phyloP scores from a whole-genome alignment of 2,113 vertebrate species.

The Corythaixoides concolor region DNA sequence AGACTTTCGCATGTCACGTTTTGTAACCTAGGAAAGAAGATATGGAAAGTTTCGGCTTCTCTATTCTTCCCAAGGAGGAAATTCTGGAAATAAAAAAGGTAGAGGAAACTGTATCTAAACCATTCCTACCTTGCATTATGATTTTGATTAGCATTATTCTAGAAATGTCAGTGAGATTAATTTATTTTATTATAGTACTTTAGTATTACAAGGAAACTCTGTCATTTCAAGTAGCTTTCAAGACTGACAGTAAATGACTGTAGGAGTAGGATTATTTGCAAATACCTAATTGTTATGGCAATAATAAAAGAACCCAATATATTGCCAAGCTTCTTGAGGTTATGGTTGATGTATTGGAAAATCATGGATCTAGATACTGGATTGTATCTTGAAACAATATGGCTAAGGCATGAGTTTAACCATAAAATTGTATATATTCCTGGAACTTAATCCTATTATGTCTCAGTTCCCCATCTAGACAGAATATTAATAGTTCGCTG shows the following conservation, averaged over 20 bases:
- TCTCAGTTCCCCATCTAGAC: not conserved
- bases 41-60: not conserved
- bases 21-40: not conserved
- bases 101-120: not conserved
- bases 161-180: not conserved
- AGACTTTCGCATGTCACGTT: not conserved
- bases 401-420: not conserved
- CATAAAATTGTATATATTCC: not conserved
- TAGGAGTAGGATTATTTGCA: not conserved
- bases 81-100: not conserved
- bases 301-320: not conserved
- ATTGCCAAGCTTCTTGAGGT: not conserved
- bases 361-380: not conserved
- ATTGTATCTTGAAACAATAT: not conserved
- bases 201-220: not conserved
- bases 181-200: not conserved
- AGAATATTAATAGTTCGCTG: not conserved
- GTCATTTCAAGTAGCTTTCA: not conserved
- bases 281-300: not conserved
- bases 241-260: not conserved
- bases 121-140: not conserved
- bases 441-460: not conserved
- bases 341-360: not conserved
- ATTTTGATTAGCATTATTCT: not conserved
- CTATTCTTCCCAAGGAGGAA: not conserved